These are phyloP conservation scores for Pocillopora verrucosa DNA, from an alignment of 64 coral and sea anemone species.

Conservation along the genomic window DNA sequence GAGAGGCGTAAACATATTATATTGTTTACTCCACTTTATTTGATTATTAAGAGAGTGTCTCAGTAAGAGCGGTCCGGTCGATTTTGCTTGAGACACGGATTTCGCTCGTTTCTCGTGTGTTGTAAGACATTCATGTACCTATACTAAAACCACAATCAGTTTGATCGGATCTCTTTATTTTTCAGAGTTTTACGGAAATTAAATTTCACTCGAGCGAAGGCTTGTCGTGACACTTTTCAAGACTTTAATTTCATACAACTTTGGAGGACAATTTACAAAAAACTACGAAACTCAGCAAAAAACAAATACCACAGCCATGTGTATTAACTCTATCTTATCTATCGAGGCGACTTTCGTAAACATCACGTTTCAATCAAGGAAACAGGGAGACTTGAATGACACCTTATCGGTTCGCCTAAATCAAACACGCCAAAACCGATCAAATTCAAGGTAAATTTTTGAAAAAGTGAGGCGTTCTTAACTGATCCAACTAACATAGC, in stretches of 20 bases:
- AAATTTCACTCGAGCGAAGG: constrained; percentile 22
- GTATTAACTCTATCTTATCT: neutral
- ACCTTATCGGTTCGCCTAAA: no score
- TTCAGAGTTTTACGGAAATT: constrained; percentile 7
- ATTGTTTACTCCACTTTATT: no score
- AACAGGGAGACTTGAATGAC: no score
- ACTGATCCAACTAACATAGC: no score
- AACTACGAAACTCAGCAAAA: neutral
- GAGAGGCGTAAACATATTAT: no score
- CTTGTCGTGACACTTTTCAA: constrained; percentile 14
- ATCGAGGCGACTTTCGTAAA: no score
- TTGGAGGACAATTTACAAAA: constrained; percentile 1
- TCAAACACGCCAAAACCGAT: no score
- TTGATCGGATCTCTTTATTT: constrained; percentile 16
- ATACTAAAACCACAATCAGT: constrained; percentile 19
- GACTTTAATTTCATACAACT: constrained; percentile 8
- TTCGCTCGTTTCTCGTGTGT: neutral
- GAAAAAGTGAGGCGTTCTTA: no score
- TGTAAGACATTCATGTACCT: neutral
- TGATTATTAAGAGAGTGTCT: no score
- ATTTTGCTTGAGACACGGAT: neutral
- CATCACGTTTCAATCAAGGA: no score
- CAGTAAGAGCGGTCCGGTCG: neutral
- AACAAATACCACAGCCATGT: constrained; percentile 1
- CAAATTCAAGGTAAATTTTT: no score